A percentile compares a stretch with the other conserved stretches of the same genome.
Conservation (phyloP, 2,888 invertebrate genomes). For the Drosophila ochracea region DNA sequence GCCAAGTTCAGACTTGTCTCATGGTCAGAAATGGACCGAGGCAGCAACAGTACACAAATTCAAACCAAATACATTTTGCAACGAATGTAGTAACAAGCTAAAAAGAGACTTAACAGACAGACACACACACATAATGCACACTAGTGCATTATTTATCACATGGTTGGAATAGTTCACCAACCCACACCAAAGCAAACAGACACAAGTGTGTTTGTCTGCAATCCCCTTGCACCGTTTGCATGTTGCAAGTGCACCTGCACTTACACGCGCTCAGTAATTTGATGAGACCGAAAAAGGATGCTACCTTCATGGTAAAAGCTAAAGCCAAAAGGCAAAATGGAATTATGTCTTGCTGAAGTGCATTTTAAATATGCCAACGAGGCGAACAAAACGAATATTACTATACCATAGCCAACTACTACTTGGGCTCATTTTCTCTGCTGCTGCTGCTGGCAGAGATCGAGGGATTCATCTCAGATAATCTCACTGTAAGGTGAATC, state of each 20-base stretch:
- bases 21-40: slow-evolving; percentile 33
- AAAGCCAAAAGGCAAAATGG: slow-evolving; percentile 69
- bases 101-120: slow-evolving; percentile 19
- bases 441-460: slow-evolving; percentile 24
- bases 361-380: slow-evolving; percentile 75
- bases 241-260: slow-evolving; percentile 55
- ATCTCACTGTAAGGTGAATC: slow-evolving; percentile 36
- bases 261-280: slow-evolving; percentile 71
- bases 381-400: slow-evolving; percentile 51
- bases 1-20: slow-evolving; percentile 16
- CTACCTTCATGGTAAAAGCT: slow-evolving; percentile 26
- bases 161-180: neutral
- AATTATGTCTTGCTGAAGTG: slow-evolving; percentile 76
- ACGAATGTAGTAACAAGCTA: slow-evolving; percentile 63
- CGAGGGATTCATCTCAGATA: slow-evolving; percentile 52
- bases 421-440: slow-evolving; percentile 56
- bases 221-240: neutral
- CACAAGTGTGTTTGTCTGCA: slow-evolving; percentile 7
- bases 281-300: slow-evolving; percentile 66
- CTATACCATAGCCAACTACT: slow-evolving; percentile 37
- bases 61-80: slow-evolving; percentile 57
- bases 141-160: slow-evolving; percentile 13
- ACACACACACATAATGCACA: slow-evolving; percentile 7
- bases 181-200: slow-evolving; percentile 13
- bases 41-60: slow-evolving; percentile 18